phyloP scores from a whole-genome alignment of 2,797 vertebrate species.

The Hypotaenidia okinawae region DNA sequence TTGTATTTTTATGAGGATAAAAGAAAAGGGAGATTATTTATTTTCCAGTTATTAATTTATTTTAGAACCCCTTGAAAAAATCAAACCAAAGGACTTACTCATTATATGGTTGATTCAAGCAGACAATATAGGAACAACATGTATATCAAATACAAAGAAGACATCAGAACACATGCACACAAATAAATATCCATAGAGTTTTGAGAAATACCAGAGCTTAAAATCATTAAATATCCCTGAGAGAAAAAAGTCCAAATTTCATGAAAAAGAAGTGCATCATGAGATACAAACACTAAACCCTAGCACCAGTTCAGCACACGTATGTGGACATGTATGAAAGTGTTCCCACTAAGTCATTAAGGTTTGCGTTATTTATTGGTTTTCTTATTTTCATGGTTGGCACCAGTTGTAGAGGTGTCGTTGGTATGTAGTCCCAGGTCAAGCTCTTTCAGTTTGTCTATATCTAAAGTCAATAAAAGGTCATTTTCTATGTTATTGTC shows the following conservation, averaged over 20 bases:
- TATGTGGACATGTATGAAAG: accelerated
- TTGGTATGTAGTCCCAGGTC: neutral
- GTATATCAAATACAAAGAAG: neutral
- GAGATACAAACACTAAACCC: neutral
- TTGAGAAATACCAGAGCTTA: neutral
- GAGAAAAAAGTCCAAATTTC: neutral
- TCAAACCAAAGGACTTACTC: neutral
- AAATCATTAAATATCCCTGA: neutral
- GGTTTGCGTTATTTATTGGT: neutral
- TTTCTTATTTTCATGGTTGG: neutral
- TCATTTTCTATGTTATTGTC: neutral
- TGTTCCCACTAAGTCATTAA: neutral
- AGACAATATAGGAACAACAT: neutral
- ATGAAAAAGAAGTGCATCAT: neutral
- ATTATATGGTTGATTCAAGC: neutral
- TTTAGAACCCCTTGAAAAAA: neutral
- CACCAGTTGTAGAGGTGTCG: neutral
- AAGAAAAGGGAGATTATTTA: neutral
- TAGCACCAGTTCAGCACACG: neutral
- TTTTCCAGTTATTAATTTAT: neutral
- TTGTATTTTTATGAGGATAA: neutral
- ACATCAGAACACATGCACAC: neutral
- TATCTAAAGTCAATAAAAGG: neutral
- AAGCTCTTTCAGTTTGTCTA: neutral
- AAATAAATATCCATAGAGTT: neutral